phyloP scores from a whole-genome alignment of 1,140 invertebrate genomes.

The Venturia canescens region DNA sequence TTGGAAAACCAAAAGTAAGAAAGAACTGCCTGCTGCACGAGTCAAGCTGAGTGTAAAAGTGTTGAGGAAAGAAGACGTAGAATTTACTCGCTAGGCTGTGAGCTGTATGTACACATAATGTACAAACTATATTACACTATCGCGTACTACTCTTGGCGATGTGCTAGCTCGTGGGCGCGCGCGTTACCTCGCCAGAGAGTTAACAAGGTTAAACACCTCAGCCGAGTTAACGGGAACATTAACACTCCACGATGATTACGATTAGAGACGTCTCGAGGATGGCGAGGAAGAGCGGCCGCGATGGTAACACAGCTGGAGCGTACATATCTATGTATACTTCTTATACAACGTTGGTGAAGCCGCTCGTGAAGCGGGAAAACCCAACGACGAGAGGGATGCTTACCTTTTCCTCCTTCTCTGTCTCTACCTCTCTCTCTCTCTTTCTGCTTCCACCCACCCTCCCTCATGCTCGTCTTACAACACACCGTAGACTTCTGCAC shows the following conservation, averaged over 20 bases:
- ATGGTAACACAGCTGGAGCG: background rate
- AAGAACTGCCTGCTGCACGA: constrained; percentile 23
- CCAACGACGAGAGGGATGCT: constrained; percentile 37
- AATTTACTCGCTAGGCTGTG: constrained; percentile 9
- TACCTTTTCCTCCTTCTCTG: background rate
- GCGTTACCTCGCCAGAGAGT: constrained; percentile 56
- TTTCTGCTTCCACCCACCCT: constrained; percentile 1
- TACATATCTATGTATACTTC: constrained; percentile 1
- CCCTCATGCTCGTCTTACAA: background rate
- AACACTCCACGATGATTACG: constrained; percentile 76
- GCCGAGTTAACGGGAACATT: constrained; percentile 76
- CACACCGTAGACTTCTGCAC: background rate
- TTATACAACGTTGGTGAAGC: constrained; percentile 20
- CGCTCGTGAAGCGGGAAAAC: constrained; percentile 34
- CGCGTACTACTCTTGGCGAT: constrained; percentile 5
- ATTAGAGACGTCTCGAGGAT: constrained; percentile 74
- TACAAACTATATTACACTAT: constrained; percentile 23
- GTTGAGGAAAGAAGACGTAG: constrained; percentile 10
- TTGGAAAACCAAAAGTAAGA: constrained; percentile 10
- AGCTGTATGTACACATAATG: background rate
- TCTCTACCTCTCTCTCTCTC: background rate
- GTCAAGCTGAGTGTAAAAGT: background rate
- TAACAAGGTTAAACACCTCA: constrained; percentile 78
- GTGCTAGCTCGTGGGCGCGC: constrained; percentile 50
- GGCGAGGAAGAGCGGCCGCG: constrained; percentile 36